phyloP scores from a whole-genome alignment of 1,140 invertebrate genomes.

The Leptopilina clavipes region DNA sequence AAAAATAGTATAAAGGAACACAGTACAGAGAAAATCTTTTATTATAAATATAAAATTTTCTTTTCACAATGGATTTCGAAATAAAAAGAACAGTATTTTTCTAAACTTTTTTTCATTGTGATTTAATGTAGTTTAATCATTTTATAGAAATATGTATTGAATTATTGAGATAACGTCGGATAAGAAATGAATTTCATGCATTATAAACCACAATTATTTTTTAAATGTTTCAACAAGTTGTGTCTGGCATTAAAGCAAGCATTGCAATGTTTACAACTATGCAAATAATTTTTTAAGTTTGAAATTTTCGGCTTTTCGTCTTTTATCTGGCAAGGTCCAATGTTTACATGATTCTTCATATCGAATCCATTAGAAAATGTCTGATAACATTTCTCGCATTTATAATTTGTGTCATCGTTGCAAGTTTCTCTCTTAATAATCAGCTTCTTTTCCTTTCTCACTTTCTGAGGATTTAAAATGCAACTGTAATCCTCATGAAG shows the following conservation, averaged over 20 bases:
- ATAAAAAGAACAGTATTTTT: too few relatives aligned
- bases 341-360: background rate
- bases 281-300: background rate
- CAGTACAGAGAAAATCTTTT: too few relatives aligned
- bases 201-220: background rate
- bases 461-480: background rate
- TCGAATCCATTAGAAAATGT: background rate
- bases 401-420: background rate
- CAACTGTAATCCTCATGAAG: background rate
- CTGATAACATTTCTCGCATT: background rate
- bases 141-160: too few relatives aligned
- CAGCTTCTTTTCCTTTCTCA: background rate
- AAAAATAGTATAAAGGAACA: too few relatives aligned
- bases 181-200: too few relatives aligned
- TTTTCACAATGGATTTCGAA: too few relatives aligned
- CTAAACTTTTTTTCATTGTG: too few relatives aligned
- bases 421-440: background rate
- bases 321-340: background rate
- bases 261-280: background rate
- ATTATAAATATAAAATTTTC: too few relatives aligned
- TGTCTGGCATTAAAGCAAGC: slow-evolving; percentile 2
- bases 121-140: too few relatives aligned
- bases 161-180: too few relatives aligned
- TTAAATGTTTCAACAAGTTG: background rate
- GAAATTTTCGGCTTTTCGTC: background rate